Evolutionary conservation across 2,113 vertebrate species (phyloP), one percentile per base, ranked within the genome.

Genomic region (Dicaeum eximium): DNA sequence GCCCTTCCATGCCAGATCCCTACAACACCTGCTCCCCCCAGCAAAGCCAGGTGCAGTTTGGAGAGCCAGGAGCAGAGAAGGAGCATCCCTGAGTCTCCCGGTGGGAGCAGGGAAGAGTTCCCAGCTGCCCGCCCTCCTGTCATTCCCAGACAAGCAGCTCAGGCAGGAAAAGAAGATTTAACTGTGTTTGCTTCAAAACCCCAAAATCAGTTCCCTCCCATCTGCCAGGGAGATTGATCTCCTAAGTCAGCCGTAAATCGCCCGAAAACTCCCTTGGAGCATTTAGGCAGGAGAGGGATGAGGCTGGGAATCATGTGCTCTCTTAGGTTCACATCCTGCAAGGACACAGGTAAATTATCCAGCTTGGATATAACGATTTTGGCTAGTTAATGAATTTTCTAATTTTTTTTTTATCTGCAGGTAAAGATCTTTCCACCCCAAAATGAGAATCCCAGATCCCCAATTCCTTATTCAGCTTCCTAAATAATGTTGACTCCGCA

Each of bases 161-260:
- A 94, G 73, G 42, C 1, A 11, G 74, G 80, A 79, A 94, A 78
- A 96, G 62, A 97, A 86, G 67, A 95, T 93, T 93, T 86, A 86
- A 51, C 75, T 80, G 58, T 74, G 60, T 92, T 95, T 97, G 87
- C 87, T 97, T 92, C 79, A 78, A 92, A 96, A 93, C 66, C 85
- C 70, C 79, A 45, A 66, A 90, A 95, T 82, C 86, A 90, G 81
- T 75, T 95, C 80, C 77, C 72, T 94, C 80, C 86, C 87, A 38
- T 84, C 84, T 95, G 82, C 75, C 16, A 6, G 38, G n/a, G 82
- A 92, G 93, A 96, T 37, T 48, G 74, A 90, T 92, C 95, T 95
- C 74, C 65, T 64, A 31, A 90, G 35, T 15, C 77, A 91, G 88
- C 94, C 58, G 50, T 90, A 96, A 95, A 94, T 93, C 31, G 11